Base-by-base conservation (phyloP, 53 echinoderm and acorn worm genomes). In the Luidia sarsii region DNA sequence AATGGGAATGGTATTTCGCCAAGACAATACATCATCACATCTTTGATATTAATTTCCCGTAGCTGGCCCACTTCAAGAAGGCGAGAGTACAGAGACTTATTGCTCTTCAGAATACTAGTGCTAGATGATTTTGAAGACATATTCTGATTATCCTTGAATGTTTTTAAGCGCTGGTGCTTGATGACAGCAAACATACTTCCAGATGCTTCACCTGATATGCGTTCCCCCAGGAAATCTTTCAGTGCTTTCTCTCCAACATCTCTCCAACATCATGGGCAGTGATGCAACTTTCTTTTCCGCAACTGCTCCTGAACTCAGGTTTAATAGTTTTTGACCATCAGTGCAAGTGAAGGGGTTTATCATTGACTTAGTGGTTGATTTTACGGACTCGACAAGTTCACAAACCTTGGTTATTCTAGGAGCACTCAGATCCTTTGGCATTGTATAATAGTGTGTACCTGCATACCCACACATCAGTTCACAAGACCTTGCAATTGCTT, bases 311-410 rank as follows among this genome's bases (percentile, higher is more conserved):
- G 88, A 82, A 31, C 68, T 46, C 32, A 87, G 64, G 29, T 88
- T 75, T 64, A 81, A 36, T 25, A 83, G 65, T 57, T 72, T 36
- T 41, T 41, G 41, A 34, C 23, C 82, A 22, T 49, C 67, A 45
- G 15, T 41, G 28, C 57, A 39, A 19, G 67, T 46, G 37, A 88
- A 88, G 14, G 75, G 88, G 39, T 87, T 70, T n/a, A 87, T 37
- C 81, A 87, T 87, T 16, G 63, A 38, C 45, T 61, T 57, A 15
- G 81, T 33, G 22, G 68, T 83, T 52, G 56, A 45, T 23, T 71
- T 53, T 2, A 86, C 61, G 16, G 55, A 41, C 27, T 68, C 30
- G 1, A 68, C 80, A 80, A 67, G 45, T 29, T 39, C 29, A 28
- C 45, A 19, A 61, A 51, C 50, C 67, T 64, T 28, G 52, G 16